Evolutionary conservation across 2,113 vertebrate genomes (phyloP).

Genomic region (Eptatretus burgeri): DNA sequence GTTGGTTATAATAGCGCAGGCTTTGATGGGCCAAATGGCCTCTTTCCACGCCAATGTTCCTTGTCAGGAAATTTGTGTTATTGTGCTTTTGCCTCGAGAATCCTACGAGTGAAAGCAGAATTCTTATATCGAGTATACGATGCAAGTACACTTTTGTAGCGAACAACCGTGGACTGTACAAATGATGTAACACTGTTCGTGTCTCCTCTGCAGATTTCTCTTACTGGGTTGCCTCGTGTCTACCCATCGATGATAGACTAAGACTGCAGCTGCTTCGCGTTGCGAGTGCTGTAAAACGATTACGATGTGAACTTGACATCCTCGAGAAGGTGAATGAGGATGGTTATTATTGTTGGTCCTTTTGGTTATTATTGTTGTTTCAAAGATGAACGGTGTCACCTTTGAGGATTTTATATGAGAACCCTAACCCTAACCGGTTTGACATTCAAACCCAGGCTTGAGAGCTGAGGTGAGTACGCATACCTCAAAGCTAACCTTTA

Average conservation of each 20-base stretch:
- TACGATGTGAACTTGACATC: slow-evolving; percentile 80
- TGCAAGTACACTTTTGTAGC: too few species aligned
- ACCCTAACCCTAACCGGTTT: too few species aligned
- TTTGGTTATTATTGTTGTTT: background rate
- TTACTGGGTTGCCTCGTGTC: slow-evolving; percentile 77
- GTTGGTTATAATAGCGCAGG: too few species aligned
- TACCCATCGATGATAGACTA: slow-evolving; percentile 67
- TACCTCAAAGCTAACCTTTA: too few species aligned
- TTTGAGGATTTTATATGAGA: too few species aligned
- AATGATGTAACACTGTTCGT: background rate
- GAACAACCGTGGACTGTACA: too few species aligned
- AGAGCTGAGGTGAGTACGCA: background rate
- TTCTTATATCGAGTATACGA: too few species aligned
- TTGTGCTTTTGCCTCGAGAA: too few species aligned
- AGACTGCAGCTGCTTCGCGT: slow-evolving; percentile 69
- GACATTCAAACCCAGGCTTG: background rate
- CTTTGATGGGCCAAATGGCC: too few species aligned
- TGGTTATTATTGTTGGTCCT: background rate
- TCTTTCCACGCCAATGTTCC: too few species aligned
- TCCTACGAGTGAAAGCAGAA: too few species aligned
- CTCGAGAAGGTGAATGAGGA: slow-evolving; percentile 54
- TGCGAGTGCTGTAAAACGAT: slow-evolving; percentile 67
- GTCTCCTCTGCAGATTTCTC: slow-evolving; percentile 45
- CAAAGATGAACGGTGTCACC: background rate
- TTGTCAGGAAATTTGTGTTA: too few species aligned